Conservation (phyloP, 1,140 invertebrate genomes). For the Drosophila aff. region DNA sequence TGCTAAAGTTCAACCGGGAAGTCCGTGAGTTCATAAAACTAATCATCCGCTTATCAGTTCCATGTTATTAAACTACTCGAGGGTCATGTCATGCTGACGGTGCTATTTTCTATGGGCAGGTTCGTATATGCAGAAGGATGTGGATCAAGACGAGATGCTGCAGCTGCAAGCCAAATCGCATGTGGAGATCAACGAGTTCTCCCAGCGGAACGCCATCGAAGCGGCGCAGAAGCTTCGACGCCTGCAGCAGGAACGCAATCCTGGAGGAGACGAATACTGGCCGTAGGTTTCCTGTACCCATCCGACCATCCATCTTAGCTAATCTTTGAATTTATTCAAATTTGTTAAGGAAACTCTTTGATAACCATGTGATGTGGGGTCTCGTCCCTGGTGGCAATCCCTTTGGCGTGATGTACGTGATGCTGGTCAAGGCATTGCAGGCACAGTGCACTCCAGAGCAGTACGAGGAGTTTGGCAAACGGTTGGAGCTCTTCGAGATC, state of each 20-base stretch:
- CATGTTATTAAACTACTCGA: neutral
- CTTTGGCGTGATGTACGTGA: constrained; percentile 93
- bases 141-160: constrained; percentile 34
- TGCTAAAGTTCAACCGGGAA: constrained; percentile 87
- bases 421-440: constrained; percentile 96
- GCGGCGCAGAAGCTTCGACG: constrained; percentile 91
- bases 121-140: constrained; percentile 48
- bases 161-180: constrained; percentile 62
- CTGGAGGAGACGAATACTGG: constrained; percentile 89
- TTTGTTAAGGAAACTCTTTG: constrained; percentile 43
- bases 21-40: constrained; percentile 59
- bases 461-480: constrained; percentile 90
- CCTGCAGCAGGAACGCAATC: constrained; percentile 88
- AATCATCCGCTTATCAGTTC: constrained; percentile 29
- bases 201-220: constrained; percentile 87
- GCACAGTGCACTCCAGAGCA: constrained; percentile 94
- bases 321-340: neutral
- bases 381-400: constrained; percentile 91
- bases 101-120: constrained; percentile 31
- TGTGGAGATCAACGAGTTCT: constrained; percentile 61
- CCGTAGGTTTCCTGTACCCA: constrained; percentile 80
- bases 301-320: neutral
- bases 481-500: constrained; percentile 92
- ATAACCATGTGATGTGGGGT: constrained; percentile 44
- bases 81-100: constrained; percentile 42